Evolutionary conservation across 2,113 vertebrate species (phyloP).

Genomic region (Aegithalos caudatus): DNA sequence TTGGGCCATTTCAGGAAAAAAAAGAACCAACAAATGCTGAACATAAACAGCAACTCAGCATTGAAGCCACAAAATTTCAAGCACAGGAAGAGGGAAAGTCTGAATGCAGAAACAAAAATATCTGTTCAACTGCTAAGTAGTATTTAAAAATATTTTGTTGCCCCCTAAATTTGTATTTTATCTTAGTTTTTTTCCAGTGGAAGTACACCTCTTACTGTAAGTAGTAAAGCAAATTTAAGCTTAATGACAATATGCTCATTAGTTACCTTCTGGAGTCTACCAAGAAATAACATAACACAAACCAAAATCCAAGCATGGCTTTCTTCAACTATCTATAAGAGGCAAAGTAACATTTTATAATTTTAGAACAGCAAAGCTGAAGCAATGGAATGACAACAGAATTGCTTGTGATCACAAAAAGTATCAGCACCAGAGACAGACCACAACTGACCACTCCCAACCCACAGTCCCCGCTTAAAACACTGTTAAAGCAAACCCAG

Average conservation of each 20-base stretch:
- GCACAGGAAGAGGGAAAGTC: neutral
- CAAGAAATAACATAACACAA: neutral
- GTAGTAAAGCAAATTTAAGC: neutral
- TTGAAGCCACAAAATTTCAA: neutral
- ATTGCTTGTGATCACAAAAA: neutral
- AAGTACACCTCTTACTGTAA: neutral
- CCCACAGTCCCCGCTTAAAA: neutral
- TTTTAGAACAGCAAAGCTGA: neutral
- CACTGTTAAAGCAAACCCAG: neutral
- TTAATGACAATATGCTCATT: neutral
- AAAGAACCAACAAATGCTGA: neutral
- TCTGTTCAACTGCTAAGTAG: neutral
- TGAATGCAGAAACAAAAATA: neutral
- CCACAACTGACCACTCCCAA: neutral
- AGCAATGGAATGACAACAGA: neutral
- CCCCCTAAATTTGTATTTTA: neutral
- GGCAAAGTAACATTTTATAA: neutral
- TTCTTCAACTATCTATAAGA: neutral
- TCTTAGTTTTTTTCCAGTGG: neutral
- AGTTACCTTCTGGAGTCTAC: neutral
- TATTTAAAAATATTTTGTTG: neutral
- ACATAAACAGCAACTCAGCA: neutral
- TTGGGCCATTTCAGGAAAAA: neutral
- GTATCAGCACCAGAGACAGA: neutral
- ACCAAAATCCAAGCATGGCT: neutral